Base-by-base conservation (phyloP, 2,797 vertebrate genomes). In the Platalea minor region DNA sequence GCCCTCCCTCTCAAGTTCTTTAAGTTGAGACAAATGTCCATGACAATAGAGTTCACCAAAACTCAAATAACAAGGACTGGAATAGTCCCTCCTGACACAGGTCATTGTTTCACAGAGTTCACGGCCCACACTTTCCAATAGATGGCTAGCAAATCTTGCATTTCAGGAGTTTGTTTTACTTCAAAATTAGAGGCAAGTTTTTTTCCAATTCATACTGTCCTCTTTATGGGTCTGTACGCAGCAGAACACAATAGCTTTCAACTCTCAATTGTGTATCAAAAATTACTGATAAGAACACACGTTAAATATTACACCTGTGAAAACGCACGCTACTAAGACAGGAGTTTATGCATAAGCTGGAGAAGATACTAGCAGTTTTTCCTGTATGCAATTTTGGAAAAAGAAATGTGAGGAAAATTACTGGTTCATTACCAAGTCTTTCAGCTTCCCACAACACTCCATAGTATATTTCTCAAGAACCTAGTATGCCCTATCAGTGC, bases 61-160 rank as follows among this genome's bases (percentile, higher is more conserved):
- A 67, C 21, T 24, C 86, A 77, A 33, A 56, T 2, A 28, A 4
- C 29, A 57, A 37, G 60, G 46, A 43, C 23, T 21, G 60, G 28
- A 89, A 51, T 46, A 41, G 45, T 18, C 60, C 31, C 59, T 39
- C 29, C 39, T 88, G 28, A 35, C 68, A 48, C 29, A 35, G 65
- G 37, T 35, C 57, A 13, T 13, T 45, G 46, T 14, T 56, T 46
- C 74, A 51, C 14, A 24, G 56, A 48, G n/a, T 8, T 77, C 84
- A 48, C 0, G 4, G n/a, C 29, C 59, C 37, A 67, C n/a, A 2
- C 17, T 68, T 43, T 4, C 37, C 37, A 48, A 9, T 0, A 46
- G 46, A 23, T 5, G 5, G 9, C 29, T 11, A 78, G 43, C 45
- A 89, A 60, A 35, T 18, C 21, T 23, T 29, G 7, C 14, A 7